phyloP scores from a whole-genome alignment of 1,140 invertebrate genomes.

The Trichonephila clavipes region DNA sequence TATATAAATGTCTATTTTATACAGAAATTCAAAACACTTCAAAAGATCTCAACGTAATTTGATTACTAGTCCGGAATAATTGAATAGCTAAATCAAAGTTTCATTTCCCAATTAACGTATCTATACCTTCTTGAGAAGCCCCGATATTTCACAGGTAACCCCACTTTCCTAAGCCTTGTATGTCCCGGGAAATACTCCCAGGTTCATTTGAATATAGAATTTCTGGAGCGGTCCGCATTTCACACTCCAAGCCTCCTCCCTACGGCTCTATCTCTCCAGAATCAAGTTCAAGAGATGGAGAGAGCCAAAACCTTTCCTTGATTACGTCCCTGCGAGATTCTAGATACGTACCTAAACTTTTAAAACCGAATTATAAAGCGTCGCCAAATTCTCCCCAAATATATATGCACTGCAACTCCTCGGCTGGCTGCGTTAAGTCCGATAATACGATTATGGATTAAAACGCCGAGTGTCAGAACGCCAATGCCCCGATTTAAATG shows the following conservation, averaged over 20 bases:
- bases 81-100: background rate
- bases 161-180: background rate
- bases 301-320: conserved; percentile 21
- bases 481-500: conserved; percentile 76
- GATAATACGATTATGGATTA: conserved; percentile 77
- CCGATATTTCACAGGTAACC: conserved; percentile 3
- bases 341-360: conserved; percentile 56
- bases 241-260: background rate
- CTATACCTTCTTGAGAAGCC: too few species aligned
- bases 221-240: background rate
- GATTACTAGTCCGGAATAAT: background rate
- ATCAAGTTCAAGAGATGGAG: background rate
- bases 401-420: background rate
- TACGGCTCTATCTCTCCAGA: conserved; percentile 15
- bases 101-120: conserved; percentile 16
- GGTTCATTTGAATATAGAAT: background rate
- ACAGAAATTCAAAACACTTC: too few species aligned
- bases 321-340: conserved; percentile 22
- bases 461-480: conserved; percentile 69
- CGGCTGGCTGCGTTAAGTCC: conserved; percentile 64
- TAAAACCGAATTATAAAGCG: conserved; percentile 72
- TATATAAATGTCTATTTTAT: too few species aligned
- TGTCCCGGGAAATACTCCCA: background rate
- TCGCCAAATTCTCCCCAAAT: conserved; percentile 7
- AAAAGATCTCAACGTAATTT: background rate